Evolutionary conservation across 2,113 vertebrate genomes (phyloP).

Genomic region (Melanerpes aurifrons): DNA sequence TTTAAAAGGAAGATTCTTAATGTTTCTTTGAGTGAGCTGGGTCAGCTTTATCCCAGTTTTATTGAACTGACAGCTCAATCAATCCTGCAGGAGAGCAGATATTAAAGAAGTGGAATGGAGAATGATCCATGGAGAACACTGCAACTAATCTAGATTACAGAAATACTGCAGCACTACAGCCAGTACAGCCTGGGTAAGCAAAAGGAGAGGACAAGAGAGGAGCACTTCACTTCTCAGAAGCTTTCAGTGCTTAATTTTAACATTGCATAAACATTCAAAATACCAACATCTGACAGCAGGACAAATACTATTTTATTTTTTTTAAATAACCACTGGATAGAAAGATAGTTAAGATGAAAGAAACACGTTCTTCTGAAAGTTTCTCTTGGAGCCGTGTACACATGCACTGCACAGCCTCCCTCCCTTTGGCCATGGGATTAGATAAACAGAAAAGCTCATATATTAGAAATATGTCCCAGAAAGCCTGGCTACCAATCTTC

Average conservation of each 20-base stretch:
- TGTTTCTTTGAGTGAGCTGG: not conserved
- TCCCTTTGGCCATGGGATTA: not conserved
- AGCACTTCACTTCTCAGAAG: not conserved
- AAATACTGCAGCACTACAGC: not conserved
- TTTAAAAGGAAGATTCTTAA: not conserved
- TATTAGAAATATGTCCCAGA: not conserved
- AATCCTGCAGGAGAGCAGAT: not conserved
- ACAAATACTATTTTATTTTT: not conserved
- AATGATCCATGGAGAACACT: not conserved
- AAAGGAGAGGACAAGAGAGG: fast-evolving
- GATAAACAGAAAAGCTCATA: not conserved
- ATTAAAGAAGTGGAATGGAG: not conserved
- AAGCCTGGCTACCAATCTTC: not conserved
- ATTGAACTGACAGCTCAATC: not conserved
- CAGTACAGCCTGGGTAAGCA: not conserved
- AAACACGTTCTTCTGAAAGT: not conserved
- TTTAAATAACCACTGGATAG: not conserved
- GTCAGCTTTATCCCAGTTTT: not conserved
- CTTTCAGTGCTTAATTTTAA: not conserved
- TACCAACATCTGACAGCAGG: not conserved
- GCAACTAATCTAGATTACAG: not conserved
- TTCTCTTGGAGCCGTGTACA: not conserved
- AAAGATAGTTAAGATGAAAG: not conserved
- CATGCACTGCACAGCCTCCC: not conserved
- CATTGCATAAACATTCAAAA: not conserved